A percentile compares a stretch with the other conserved stretches of the same genome.
phyloP scores from a whole-genome alignment of 2,888 invertebrate genomes.

The Xanthorhoe spadicearia region DNA sequence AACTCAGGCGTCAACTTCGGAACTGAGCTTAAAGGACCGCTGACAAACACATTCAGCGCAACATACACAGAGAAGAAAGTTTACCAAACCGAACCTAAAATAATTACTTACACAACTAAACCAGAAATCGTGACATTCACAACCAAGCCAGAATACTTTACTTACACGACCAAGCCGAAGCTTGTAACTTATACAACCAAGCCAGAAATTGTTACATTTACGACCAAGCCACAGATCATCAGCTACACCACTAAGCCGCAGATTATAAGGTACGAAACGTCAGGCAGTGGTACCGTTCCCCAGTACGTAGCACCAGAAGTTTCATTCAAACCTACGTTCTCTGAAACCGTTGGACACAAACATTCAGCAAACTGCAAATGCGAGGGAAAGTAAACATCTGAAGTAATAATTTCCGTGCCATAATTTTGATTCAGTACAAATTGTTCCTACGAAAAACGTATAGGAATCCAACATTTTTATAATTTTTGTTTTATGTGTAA shows the following conservation, averaged over 20 bases:
- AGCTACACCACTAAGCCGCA: slow-evolving; percentile 67
- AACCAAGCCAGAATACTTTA: slow-evolving; percentile 65
- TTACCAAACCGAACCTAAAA: slow-evolving; percentile 68
- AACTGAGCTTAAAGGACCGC: slow-evolving; percentile 61
- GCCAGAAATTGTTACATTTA: slow-evolving; percentile 55
- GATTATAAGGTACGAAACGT: slow-evolving; percentile 70
- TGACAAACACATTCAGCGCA: slow-evolving; percentile 68
- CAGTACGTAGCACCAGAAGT: slow-evolving; percentile 72
- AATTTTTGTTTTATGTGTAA: slow-evolving; percentile 56
- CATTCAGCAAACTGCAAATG: slow-evolving; percentile 76
- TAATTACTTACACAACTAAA: slow-evolving; percentile 66
- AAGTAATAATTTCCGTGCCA: slow-evolving; percentile 61
- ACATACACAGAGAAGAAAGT: slow-evolving; percentile 71
- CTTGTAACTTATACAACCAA: slow-evolving; percentile 61
- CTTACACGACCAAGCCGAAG: slow-evolving; percentile 67
- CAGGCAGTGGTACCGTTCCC: slow-evolving; percentile 72
- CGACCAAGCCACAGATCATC: slow-evolving; percentile 58
- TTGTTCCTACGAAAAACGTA: slow-evolving; percentile 54
- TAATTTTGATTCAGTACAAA: slow-evolving; percentile 55
- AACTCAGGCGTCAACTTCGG: slow-evolving; percentile 51
- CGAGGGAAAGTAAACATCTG: slow-evolving; percentile 64
- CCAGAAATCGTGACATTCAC: slow-evolving; percentile 68
- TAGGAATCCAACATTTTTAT: slow-evolving; percentile 34
- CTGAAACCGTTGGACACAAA: slow-evolving; percentile 65
- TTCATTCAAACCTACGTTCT: slow-evolving; percentile 66